These are phyloP conservation scores for Setipinna tenuifilis DNA, from an alignment of 2,797 vertebrate genomes.

Conservation along the genomic window DNA sequence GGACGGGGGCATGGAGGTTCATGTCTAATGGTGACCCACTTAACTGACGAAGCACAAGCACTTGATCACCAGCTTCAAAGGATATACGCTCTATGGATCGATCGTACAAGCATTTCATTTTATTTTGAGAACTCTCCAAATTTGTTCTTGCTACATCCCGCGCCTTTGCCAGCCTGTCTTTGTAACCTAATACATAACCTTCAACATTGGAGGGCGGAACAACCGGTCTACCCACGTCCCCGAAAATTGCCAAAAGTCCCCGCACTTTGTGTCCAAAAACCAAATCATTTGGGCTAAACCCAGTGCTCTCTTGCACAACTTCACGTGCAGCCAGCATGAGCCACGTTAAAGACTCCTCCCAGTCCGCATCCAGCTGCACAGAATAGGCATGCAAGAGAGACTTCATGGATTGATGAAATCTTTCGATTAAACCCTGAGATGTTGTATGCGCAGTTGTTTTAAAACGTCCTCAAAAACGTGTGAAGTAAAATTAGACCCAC, in stretches of 20 bases:
- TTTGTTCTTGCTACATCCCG: neutral
- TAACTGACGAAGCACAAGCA: too few species aligned
- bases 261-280: too few species aligned
- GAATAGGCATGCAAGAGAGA: neutral
- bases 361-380: neutral
- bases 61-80: too few species aligned
- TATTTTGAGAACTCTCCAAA: neutral
- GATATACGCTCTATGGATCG: neutral
- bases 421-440: neutral
- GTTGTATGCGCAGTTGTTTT: too few species aligned
- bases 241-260: too few species aligned
- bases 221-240: neutral
- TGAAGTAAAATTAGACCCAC: too few species aligned
- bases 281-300: too few species aligned
- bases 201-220: neutral
- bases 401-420: neutral
- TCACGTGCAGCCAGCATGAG: neutral
- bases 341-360: neutral
- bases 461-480: too few species aligned
- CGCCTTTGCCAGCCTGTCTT: neutral
- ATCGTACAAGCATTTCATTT: neutral
- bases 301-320: too few species aligned
- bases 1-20: too few species aligned
- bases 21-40: too few species aligned
- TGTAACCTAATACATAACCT: neutral